Percentiles rank a stretch among this genome's conserved stretches.
These are phyloP conservation scores for Sepiola atlantica DNA, from an alignment of 2,888 invertebrate species.

Conservation along the genomic window DNA sequence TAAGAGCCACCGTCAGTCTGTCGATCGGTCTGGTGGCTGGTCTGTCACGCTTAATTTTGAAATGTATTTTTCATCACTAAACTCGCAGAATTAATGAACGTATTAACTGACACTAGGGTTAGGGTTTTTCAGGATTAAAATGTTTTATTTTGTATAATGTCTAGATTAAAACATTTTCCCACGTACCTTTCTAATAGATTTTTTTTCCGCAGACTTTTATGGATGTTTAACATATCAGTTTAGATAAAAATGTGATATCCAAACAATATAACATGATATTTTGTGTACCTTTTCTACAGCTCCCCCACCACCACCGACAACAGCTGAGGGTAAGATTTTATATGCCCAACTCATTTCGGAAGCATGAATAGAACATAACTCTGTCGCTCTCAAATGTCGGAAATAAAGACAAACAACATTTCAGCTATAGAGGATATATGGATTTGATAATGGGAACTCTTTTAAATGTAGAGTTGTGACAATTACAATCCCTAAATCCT, in stretches of 20 bases:
- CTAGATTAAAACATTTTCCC: no score
- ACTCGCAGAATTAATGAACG: no score
- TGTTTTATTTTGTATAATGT: no score
- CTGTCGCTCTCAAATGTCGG: neutral
- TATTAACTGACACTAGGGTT: no score
- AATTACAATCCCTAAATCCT: conserved; percentile 32
- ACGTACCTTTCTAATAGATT: no score
- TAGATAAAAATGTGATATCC: neutral
- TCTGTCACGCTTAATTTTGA: no score
- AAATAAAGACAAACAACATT: conserved; percentile 32
- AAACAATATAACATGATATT: neutral
- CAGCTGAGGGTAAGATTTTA: conserved; percentile 20
- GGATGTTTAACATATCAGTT: neutral
- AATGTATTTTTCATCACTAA: no score
- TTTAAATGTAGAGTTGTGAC: neutral
- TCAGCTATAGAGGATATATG: neutral
- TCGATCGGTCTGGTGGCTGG: no score
- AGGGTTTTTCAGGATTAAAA: no score
- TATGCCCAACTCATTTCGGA: neutral
- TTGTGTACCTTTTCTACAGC: conserved; percentile 11
- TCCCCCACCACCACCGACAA: neutral
- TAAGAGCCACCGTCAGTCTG: no score
- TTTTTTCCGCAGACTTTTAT: no score
- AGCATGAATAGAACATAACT: neutral
- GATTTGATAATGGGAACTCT: neutral